Base-by-base conservation (phyloP, 2,113 vertebrate genomes). In the Lathamus discolor region DNA sequence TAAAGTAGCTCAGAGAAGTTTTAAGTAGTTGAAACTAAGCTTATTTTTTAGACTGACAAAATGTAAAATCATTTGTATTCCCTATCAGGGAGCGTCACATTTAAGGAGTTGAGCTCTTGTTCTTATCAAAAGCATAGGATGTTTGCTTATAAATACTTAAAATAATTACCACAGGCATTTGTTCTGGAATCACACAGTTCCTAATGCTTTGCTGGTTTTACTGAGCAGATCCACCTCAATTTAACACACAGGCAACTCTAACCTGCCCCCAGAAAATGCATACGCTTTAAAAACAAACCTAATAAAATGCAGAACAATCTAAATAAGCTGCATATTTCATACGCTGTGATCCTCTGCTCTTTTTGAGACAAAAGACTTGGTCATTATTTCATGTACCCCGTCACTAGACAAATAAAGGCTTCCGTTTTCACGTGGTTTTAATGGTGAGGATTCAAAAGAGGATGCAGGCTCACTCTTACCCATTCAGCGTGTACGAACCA, bases 401-500 rank as follows among this genome's bases (percentile, higher is more conserved):
- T 35, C 66, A 83, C 72, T 16, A 67, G 41, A 88, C 70, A 93
- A 94, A 87, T 1, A 69, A 84, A 81, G 28, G 68, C 67, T 86
- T 75, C 79, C 13, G 10, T 61, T 92, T 93, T 72, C 54, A 68
- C 2, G 1, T 28, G 9, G 11, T 15, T 80, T 72, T 57, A 74
- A 75, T 10, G n/a, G 46, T 46, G 64, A 92, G 41, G 57, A 73
- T 68, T 77, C 61, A 57, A 51, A 82, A 69, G 77, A 88, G 77
- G 83, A 92, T 79, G 90, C 66, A 92, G 78, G 74, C 20, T 68
- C 8, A 8, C 51, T 83, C 97, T 97, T 97, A 98, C 98, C 98
- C 97, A 19, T 98, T 97, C 91, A 98, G 92, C 0, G 96, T 98
- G 86, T 97, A 98, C 33, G 98, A 98, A 68, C 97, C 97, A 88